Percentiles rank a stretch among this genome's conserved stretches.
phyloP scores from a whole-genome alignment of 2,113 vertebrate genomes.

The Myotis lucifugus region DNA sequence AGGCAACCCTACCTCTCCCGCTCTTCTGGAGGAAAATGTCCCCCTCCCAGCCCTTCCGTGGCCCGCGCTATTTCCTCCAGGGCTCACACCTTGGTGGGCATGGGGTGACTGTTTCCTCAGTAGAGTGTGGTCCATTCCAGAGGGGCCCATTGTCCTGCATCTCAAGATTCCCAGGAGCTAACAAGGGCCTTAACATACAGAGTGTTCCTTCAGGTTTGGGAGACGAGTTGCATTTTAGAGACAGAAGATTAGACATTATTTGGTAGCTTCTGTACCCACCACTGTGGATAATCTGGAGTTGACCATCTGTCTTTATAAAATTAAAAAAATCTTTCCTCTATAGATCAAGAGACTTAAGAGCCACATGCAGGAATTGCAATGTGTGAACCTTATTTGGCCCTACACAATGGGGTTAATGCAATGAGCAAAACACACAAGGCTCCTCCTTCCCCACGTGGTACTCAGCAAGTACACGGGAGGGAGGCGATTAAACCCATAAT shows the following conservation, averaged over 20 bases:
- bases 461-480: not conserved
- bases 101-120: not conserved
- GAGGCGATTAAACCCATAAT: not conserved
- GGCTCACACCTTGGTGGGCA: not conserved
- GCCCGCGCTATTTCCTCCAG: not conserved
- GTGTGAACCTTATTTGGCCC: not conserved
- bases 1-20: not conserved
- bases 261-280: not conserved
- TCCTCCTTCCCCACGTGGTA: not conserved
- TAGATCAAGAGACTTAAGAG: not conserved
- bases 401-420: not conserved
- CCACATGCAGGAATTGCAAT: not conserved
- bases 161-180: not conserved
- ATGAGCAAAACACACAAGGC: not conserved
- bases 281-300: not conserved
- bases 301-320: not conserved
- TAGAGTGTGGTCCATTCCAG: not conserved
- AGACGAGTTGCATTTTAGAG: not conserved
- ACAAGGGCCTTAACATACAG: not conserved
- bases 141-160: not conserved
- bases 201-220: not conserved
- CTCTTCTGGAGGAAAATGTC: not conserved
- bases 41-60: fast-evolving
- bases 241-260: not conserved
- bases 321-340: not conserved